Percentiles rank a stretch among this genome's conserved stretches.
Conservation (phyloP, 2,113 vertebrate genomes). For the Prochilodus magdalenae region DNA sequence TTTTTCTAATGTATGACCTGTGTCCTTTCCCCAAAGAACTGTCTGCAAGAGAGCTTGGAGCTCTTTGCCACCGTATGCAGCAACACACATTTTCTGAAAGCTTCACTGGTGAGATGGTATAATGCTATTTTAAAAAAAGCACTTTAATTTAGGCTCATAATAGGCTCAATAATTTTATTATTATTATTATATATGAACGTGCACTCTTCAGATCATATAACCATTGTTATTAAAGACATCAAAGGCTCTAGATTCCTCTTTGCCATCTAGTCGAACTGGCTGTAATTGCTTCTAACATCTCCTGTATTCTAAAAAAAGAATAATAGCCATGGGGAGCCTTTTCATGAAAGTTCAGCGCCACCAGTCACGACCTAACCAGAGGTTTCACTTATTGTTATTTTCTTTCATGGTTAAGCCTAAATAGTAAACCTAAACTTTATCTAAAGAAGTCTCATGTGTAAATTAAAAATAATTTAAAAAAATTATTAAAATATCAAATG, state of each 20-base stretch:
- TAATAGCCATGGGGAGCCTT: constrained; percentile 32
- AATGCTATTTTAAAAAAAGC: background rate
- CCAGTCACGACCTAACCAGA: background rate
- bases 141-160: background rate
- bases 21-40: constrained; percentile 58
- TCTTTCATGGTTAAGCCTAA: too few species aligned
- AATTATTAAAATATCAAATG: too few species aligned
- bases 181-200: background rate
- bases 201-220: background rate
- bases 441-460: background rate
- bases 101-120: constrained; percentile 67
- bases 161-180: background rate
- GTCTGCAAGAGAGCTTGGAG: constrained; percentile 73
- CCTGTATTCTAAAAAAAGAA: constrained; percentile 42
- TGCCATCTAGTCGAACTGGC: constrained; percentile 7
- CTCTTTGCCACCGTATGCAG: constrained; percentile 72
- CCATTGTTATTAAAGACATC: background rate
- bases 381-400: background rate
- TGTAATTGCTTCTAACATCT: constrained; percentile 50
- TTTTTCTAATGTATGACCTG: background rate
- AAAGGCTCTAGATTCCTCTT: constrained; percentile 15
- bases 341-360: constrained; percentile 36
- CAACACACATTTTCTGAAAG: constrained; percentile 62
- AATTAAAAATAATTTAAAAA: too few species aligned
- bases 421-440: background rate